Evolutionary conservation across 92 coral and sea anemone genomes (phyloP), one percentile per base, ranked within the genome.

Genomic region (Heteractis magnifica): DNA sequence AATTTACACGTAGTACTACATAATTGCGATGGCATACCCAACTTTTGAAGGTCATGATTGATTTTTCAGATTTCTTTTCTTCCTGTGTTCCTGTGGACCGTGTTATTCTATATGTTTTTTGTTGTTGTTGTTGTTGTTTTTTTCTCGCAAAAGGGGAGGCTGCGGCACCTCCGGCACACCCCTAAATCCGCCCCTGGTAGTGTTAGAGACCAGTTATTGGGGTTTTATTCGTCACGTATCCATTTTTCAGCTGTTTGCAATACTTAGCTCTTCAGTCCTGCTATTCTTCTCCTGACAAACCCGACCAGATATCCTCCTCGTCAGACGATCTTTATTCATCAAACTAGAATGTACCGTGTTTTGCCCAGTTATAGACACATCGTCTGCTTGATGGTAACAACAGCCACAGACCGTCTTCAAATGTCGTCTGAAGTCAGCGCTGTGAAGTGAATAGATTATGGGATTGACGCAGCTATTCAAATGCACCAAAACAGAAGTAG

Each of bases 401-500:
- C 52, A 49, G 59, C 83, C 26, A n/a, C 74, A 79, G 19, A 85
- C 49, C 34, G 52, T 78, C 34, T 78, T 78, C 23, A 77, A 34
- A 53, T 78, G 80, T 16, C 65, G 10, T 20, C 88, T 85, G 20
- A 85, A 85, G 20, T 78, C 81, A 51, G 88, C 77, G 41, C 88
- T 85, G 53, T 85, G 88, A 13, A 85, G 72, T 12, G 88, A 85
- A 49, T 85, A 85, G 16, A 85, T 60, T 16, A 78, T 72, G 18
- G 88, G 88, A 23, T 85, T 85, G 4, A 85, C 75, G 23, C 77
- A 71, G 4, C 78, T 78, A 74, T 85, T 85, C 77, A 85, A 79
- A 16, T 85, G 88, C 4, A 85, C 56, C 15, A 78, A 65, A 19
- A 79, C 48, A 64, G 52, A 16, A 21, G 51, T 77, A 13, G 51